Base-by-base conservation (phyloP, 2,888 invertebrate genomes). In the Isotomurus palustris region DNA sequence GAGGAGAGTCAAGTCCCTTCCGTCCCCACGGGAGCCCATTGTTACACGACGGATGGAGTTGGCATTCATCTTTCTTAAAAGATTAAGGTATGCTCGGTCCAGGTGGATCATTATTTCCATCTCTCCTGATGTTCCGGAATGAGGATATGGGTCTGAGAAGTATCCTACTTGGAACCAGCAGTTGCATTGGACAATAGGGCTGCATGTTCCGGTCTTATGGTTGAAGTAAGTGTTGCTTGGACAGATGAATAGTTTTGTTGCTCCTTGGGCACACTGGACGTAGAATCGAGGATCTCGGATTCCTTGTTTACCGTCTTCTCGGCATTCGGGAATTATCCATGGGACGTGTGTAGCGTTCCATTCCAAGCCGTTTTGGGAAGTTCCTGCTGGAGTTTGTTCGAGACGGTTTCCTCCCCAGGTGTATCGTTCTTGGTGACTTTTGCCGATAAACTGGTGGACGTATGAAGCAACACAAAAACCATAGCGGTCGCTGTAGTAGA, bases 171-270 rank as follows among this genome's bases (percentile, higher is more conserved):
- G 47, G 6, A 54, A 50, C 68, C 68, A 69, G 41, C 68, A 69
- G 29, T 69, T 55, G 29, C 68, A 69, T 6, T 51, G 48, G 2
- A 28, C 44, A 10, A 69, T 54, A 12, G 58, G 36, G 3, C 53
- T 56, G 43, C 68, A 69, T n/a, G 17, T 19, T 27, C 60, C 58
- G 2, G 27, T 41, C 6, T 53, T 43, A 2, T 40, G 21, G 53
- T 58, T 67, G 44, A 69, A 69, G 48, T 69, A 69, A 5, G 60
- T 60, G 25, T 69, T 69, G 4, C 65, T 58, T n/a, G 67, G 67
- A 27, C 68, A 69, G 8, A 67, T 38, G 40, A 54, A 63, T 5
- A 64, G 8, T 38, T 55, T 50, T 28, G 48, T 35, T 5, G 40
- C 32, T 12, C 50, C 52, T 24, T 54, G 53, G 10, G 38, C 21